Base-by-base conservation (phyloP, 2,797 vertebrate species). In the Molossus alvarezi region DNA sequence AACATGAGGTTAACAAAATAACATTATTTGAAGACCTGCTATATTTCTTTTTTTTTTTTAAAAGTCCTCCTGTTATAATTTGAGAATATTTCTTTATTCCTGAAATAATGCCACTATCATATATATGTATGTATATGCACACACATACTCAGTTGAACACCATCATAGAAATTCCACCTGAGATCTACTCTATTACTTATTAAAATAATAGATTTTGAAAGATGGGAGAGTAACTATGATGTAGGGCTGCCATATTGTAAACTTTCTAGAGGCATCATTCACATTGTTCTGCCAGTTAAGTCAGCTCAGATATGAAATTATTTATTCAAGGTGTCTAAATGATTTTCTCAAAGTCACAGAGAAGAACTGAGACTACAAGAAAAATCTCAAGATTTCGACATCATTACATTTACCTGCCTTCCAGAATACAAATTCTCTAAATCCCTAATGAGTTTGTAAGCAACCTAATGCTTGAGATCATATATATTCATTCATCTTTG, bases 391-490 rank as follows among this genome's bases (percentile, higher is more conserved):
- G 37, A 71, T 18, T 60, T 1, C 27, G 21, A 62, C 21, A 53
- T 67, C 57, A 72, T 91, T 89, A 62, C 3, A 48, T 10, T 84
- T 80, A 75, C 6, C 25, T 81, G 9, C 21, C 33, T 93, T 41
- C 53, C 55, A 88, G 55, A 77, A 93, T 62, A 69, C 57, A 58
- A 57, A 75, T 89, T 67, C 11, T 76, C 53, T 37, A 95, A 93
- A 69, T 58, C 33, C 64, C 64, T 53, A 27, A 94, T 62, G 12
- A 72, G 6, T 15, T 6, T 23, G 57, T 33, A 33, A 60, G 62
- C 33, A 67, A 29, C 10, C 1, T 79, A 25, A 73, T 1, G 3
- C 5, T 62, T 83, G 12, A 89, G 8, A 33, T 27, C 45, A 41
- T 25, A 23, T 21, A 14, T 17, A 37, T n/a, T 53, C 29, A 64